These are phyloP conservation scores for Hemistola chrysoprasaria DNA, from an alignment of 2,888 invertebrate species.

Conservation along the genomic window DNA sequence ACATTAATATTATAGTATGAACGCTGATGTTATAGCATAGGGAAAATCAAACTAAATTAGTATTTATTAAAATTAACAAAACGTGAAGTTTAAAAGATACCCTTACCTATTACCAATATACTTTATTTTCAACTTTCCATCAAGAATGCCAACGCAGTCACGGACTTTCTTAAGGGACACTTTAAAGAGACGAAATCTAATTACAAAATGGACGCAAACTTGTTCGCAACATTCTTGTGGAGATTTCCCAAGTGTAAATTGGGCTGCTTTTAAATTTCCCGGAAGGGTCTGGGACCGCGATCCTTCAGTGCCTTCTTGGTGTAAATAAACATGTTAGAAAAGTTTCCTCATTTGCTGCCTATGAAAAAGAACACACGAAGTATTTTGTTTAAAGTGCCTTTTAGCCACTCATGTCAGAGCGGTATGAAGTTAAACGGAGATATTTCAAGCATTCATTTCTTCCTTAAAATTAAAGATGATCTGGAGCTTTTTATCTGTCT, in stretches of 20 bases:
- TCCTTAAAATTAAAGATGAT: conserved; percentile 11
- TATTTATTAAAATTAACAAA: conserved; percentile 4
- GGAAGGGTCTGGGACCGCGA: conserved; percentile 43
- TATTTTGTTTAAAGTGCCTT: conserved; percentile 23
- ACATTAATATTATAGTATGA: no score
- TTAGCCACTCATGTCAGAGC: conserved; percentile 20
- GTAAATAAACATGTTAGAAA: conserved; percentile 48
- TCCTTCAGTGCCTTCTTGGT: conserved; percentile 35
- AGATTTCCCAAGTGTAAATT: conserved; percentile 55
- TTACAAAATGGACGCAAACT: conserved; percentile 29
- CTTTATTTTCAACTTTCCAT: neutral
- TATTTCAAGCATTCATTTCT: conserved; percentile 9
- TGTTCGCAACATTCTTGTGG: conserved; percentile 26
- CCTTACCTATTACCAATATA: neutral
- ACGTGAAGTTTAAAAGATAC: no score
- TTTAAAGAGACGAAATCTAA: conserved; percentile 28
- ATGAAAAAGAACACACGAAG: conserved; percentile 34
- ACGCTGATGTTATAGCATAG: no score
- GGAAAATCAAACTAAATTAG: no score
- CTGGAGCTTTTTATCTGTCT: neutral
- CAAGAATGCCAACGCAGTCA: conserved; percentile 17
- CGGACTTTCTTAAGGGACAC: conserved; percentile 22
- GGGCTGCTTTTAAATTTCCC: conserved; percentile 53
- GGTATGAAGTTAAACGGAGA: conserved; percentile 12
- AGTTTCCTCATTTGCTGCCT: conserved; percentile 51